Conservation (phyloP, 2,888 invertebrate genomes). For the Tromatobia lineatoria region DNA sequence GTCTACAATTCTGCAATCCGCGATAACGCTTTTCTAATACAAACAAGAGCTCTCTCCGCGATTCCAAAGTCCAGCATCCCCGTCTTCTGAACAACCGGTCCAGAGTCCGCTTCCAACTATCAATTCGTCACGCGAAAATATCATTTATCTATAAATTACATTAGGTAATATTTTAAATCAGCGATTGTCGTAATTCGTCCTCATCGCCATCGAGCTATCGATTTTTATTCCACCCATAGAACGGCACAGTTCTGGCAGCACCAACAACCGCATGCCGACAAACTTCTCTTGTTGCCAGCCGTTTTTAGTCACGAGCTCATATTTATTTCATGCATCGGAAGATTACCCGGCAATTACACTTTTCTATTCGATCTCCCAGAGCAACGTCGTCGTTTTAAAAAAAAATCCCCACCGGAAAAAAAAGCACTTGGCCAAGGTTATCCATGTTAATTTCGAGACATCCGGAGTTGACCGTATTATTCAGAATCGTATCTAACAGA, state of each 20-base stretch:
- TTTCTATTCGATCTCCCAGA: neutral
- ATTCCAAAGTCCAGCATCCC: slow-evolving; percentile 15
- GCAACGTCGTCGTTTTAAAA: neutral
- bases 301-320: neutral
- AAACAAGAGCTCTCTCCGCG: neutral
- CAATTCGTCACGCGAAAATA: neutral
- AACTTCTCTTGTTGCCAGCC: slow-evolving; percentile 7
- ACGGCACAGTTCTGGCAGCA: neutral
- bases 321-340: slow-evolving; percentile 1
- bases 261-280: neutral
- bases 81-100: neutral
- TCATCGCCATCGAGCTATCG: slow-evolving; percentile 16
- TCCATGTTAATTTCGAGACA: neutral
- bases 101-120: slow-evolving; percentile 16
- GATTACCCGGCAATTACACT: neutral
- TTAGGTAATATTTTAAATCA: neutral
- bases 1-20: neutral
- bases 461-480: slow-evolving; percentile 27
- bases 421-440: too few species aligned
- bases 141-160: neutral
- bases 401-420: neutral
- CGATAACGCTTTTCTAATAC: neutral
- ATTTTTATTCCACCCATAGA: neutral
- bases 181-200: neutral
- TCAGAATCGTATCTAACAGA: slow-evolving; percentile 16